phyloP scores from a whole-genome alignment of 2,113 vertebrate genomes.

The Hemichromis elongatus region DNA sequence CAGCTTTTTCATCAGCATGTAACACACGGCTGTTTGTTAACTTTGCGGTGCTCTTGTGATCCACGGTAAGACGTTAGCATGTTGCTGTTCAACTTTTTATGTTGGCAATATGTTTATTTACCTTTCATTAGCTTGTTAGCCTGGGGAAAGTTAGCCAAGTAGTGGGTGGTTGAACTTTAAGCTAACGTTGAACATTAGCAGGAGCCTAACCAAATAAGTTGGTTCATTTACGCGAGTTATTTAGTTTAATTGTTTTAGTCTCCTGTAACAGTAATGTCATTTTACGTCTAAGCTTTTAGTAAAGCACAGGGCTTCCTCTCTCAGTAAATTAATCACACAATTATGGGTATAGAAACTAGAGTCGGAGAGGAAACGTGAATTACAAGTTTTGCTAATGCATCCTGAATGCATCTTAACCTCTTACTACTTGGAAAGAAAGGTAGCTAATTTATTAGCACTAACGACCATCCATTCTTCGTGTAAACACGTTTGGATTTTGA shows the following conservation, averaged over 20 bases:
- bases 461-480: not conserved
- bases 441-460: not conserved
- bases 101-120: conserved; percentile 26
- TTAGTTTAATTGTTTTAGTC: not conserved
- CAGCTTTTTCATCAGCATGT: conserved; percentile 28
- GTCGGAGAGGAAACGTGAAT: not conserved
- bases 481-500: not conserved
- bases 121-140: conserved; percentile 51
- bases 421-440: not conserved
- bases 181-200: conserved; percentile 13
- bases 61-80: conserved; percentile 9
- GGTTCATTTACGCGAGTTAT: not conserved
- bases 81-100: not conserved
- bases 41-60: not conserved
- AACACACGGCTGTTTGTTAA: not conserved
- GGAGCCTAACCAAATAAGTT: not conserved
- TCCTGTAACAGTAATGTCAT: not conserved
- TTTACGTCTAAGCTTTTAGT: not conserved
- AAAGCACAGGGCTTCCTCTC: not conserved
- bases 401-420: not conserved
- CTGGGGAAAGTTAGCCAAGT: conserved; percentile 46
- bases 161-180: conserved; percentile 30
- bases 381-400: not conserved
- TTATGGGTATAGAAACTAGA: not conserved
- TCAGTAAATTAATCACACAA: not conserved